Percentiles rank a stretch among this genome's conserved stretches.
These are phyloP conservation scores for Dasyornis broadbenti DNA, from an alignment of 2,113 vertebrate genomes.

Conservation along the genomic window DNA sequence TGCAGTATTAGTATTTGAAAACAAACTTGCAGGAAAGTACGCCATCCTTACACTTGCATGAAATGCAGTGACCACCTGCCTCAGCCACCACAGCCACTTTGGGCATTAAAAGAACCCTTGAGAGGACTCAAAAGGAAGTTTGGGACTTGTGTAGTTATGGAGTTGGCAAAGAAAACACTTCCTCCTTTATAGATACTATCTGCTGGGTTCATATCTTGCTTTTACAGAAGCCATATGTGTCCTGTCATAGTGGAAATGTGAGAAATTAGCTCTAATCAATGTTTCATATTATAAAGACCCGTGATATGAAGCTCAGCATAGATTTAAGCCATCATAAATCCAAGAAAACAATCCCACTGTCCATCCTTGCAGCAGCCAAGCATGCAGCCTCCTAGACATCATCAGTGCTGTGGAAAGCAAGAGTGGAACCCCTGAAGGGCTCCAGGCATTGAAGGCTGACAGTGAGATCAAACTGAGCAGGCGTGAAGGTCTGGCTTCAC, in stretches of 20 bases:
- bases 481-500: neutral
- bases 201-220: slow-evolving; percentile 42
- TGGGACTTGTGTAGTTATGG: neutral
- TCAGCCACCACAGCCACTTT: neutral
- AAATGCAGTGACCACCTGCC: neutral
- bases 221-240: slow-evolving; percentile 22
- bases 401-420: neutral
- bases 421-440: neutral
- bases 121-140: slow-evolving; percentile 28
- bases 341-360: neutral
- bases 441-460: neutral
- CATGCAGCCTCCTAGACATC: neutral
- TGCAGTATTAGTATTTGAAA: neutral
- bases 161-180: slow-evolving; percentile 45
- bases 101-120: neutral
- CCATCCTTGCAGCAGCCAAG: neutral
- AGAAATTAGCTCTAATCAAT: neutral
- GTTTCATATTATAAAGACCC: neutral
- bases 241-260: neutral
- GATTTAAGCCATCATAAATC: neutral
- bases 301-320: accelerated
- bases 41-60: neutral
- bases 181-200: slow-evolving; percentile 59
- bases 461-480: neutral
- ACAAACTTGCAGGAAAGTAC: neutral